phyloP scores from a whole-genome alignment of 2,797 vertebrate genomes.

The Centroberyx gerrardi region DNA sequence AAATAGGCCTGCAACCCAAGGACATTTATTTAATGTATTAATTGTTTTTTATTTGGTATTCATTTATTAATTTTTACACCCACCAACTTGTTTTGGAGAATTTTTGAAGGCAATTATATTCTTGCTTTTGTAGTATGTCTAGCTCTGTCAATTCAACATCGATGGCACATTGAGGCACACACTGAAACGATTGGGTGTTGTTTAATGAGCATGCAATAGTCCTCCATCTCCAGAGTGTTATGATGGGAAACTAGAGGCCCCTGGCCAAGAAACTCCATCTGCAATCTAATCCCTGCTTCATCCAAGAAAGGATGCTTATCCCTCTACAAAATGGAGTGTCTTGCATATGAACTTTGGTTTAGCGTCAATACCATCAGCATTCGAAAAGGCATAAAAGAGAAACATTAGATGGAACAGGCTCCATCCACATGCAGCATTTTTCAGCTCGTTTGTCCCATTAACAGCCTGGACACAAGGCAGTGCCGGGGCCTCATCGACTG shows the following conservation, averaged over 20 bases:
- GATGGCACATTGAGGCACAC: conserved; percentile 14
- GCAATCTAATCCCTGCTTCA: conserved; percentile 72
- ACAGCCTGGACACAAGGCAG: conserved; percentile 74
- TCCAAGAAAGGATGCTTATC: conserved; percentile 66
- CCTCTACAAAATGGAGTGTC: conserved; percentile 77
- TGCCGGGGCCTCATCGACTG: conserved; percentile 79
- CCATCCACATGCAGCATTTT: conserved; percentile 73
- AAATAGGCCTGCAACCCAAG: no score
- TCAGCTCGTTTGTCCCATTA: conserved; percentile 84
- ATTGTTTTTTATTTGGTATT: no score
- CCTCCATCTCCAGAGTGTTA: conserved; percentile 62
- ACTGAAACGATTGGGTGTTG: conserved; percentile 26
- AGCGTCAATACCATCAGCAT: conserved; percentile 80
- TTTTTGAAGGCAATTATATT: neutral
- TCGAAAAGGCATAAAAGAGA: conserved; percentile 79
- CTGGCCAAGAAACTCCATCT: conserved; percentile 64
- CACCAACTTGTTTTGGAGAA: no score
- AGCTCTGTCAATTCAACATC: conserved; percentile 18
- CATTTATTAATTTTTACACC: no score
- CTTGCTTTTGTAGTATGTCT: neutral
- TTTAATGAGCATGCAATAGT: conserved; percentile 41
- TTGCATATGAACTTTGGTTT: conserved; percentile 75
- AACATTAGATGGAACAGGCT: conserved; percentile 80
- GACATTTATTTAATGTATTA: no score
- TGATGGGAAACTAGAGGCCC: conserved; percentile 67